These are phyloP conservation scores for Erebia ligea DNA, from an alignment of 2,888 invertebrate genomes.

Conservation along the genomic window DNA sequence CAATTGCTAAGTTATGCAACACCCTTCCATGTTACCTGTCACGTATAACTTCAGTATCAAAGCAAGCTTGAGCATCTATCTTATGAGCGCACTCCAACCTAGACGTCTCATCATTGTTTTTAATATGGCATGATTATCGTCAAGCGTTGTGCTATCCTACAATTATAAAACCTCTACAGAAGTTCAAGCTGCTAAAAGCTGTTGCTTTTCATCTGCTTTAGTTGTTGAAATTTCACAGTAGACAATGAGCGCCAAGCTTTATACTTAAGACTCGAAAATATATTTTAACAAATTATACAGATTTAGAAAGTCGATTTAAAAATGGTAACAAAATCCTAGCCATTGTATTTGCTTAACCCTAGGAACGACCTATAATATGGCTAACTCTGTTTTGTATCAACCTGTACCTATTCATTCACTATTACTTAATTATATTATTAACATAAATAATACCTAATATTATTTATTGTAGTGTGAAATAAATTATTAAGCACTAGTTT, in stretches of 20 bases:
- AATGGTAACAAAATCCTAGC: conserved; percentile 31
- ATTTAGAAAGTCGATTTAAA: conserved; percentile 20
- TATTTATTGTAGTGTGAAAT: not conserved
- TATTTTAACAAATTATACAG: not conserved
- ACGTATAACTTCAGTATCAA: no score
- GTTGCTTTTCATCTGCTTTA: no score
- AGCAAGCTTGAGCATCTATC: no score
- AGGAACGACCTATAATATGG: conserved; percentile 33
- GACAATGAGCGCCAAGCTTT: not conserved
- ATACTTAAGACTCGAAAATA: not conserved
- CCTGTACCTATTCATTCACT: not conserved
- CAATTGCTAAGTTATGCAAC: no score
- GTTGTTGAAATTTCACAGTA: not conserved
- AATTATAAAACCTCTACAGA: no score
- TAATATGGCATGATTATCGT: no score
- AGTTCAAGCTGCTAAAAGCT: no score
- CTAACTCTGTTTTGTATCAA: conserved; percentile 28
- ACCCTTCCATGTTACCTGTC: no score
- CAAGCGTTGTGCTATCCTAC: no score
- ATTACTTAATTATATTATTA: conserved; percentile 3
- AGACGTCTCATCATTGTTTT: no score
- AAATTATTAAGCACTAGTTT: conserved; percentile 23
- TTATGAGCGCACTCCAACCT: no score
- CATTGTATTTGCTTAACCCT: not conserved
- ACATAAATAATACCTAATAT: not conserved